Evolutionary conservation across 2,888 invertebrate species (phyloP), one percentile per base, ranked within the genome.

Genomic region (Labia minor): DNA sequence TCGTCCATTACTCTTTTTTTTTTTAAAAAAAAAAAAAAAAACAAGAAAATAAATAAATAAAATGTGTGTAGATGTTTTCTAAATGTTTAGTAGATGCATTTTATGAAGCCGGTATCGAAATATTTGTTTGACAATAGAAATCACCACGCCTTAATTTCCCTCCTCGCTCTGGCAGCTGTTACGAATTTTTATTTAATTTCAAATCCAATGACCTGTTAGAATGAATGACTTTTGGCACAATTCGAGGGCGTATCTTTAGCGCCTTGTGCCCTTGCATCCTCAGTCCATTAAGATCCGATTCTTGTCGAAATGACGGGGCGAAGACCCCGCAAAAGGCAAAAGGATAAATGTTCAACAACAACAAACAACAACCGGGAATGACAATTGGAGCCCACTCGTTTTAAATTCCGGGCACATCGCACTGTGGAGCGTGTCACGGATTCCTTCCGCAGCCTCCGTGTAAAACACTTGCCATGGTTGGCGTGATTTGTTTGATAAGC

Each of bases 1-100:
- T 49, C 49, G 49, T 49, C 49, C 49, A 49, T 49, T 49, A 49
- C 49, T 49, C 49, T 49, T 49, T 49, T n/a, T n/a, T n/a, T n/a
- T n/a, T n/a, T n/a, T n/a, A n/a, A n/a, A n/a, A n/a, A n/a, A n/a
- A n/a, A n/a, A n/a, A n/a, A n/a, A n/a, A n/a, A n/a, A n/a, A n/a
- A n/a, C n/a, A n/a, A n/a, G n/a, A n/a, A n/a, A n/a, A n/a, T n/a
- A n/a, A n/a, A 16, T 11, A 49, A 49, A 49, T 8, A 49, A 49
- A 49, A 49, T n/a, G 16, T 49, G 49, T 49, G 2, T n/a, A 49
- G 49, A 49, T 49, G 16, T 49, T 49, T 49, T 49, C 16, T 14
- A 14, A 49, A 49, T 16, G 49, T 11, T 11, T 49, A 49, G 49
- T 49, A 49, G 49, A 10, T 49, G 16, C 6, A 49, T 49, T 49